Evolutionary conservation across 2,888 invertebrate genomes (phyloP), one percentile per base, ranked within the genome.

Genomic region (Agonopterix heracliana): DNA sequence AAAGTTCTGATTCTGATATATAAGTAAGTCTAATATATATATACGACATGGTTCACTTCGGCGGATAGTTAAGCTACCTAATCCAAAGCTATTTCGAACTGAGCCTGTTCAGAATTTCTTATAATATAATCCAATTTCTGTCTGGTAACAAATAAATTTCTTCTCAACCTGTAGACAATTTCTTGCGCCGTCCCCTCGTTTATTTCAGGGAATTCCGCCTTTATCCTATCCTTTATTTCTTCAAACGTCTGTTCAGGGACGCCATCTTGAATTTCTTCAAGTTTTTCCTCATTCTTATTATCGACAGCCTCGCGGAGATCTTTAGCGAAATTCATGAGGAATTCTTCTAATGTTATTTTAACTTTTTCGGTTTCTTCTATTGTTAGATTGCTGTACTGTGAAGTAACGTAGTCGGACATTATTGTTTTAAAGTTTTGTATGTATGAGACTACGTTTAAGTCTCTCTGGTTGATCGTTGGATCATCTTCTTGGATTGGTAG

Each of bases 301-400:
- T 46, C 46, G 0, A 71, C 47, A 0, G 68, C 56, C 9, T 66
- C 59, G 41, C 54, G 61, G 0, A 74, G 41, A 36, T 72, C 71
- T 8, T 48, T 55, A 0, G 68, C 67, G 46, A 74, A 66, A 7
- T 59, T 60, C 2, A 55, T 55, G 0, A 71, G 44, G 41, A 72
- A 72, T 0, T 63, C 63, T 47, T 71, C 70, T 3, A 74, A 38
- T 1, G 54, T 55, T 0, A 40, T 11, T 14, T 63, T 61, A 0
- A 74, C 59, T 44, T 55, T 45, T 2, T 60, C 54, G 38, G 55
- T 54, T 41, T 59, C 59, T 7, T 41, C 9, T 0, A 50, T 10
- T 0, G 59, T 58, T 10, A 60, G 13, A n/a, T 55, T 50, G 1
- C 14, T 48, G 51, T 59, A 55, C 11, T 61, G 54, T 0, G 54